phyloP scores from a whole-genome alignment of 1,140 invertebrate genomes.

The Cotesia typhae region DNA sequence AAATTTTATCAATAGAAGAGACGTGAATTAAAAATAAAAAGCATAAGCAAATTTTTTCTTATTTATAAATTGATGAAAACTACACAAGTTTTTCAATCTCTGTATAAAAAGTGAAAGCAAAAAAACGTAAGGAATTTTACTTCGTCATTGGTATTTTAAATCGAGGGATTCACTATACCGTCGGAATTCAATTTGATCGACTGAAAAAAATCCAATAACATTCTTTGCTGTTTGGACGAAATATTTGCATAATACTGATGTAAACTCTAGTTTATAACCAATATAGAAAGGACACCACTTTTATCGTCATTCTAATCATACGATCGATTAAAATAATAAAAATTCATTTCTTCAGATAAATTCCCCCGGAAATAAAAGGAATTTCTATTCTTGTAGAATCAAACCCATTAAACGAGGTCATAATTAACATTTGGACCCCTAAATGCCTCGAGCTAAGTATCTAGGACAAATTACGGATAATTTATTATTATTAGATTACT shows the following conservation, averaged over 20 bases:
- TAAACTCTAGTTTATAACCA: conserved; percentile 12
- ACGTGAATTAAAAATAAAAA: too few species aligned
- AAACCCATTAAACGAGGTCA: too few species aligned
- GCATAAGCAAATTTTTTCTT: too few species aligned
- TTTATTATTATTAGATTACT: too few species aligned
- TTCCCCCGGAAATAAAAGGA: too few species aligned
- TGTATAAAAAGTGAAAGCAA: conserved; percentile 19
- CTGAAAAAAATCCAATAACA: conserved; percentile 62
- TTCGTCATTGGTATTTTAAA: conserved; percentile 45
- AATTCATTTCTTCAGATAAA: too few species aligned
- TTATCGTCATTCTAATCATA: conserved; percentile 2
- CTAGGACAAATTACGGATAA: too few species aligned
- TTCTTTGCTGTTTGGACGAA: conserved; percentile 45
- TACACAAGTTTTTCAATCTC: conserved; percentile 30
- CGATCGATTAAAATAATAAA: not conserved
- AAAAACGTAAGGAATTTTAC: conserved; percentile 45
- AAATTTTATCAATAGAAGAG: too few species aligned
- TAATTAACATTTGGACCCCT: too few species aligned
- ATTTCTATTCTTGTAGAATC: too few species aligned
- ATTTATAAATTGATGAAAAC: not conserved
- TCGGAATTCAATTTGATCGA: conserved; percentile 59
- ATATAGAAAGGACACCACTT: conserved; percentile 3
- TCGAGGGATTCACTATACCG: conserved; percentile 50
- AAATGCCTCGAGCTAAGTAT: too few species aligned
- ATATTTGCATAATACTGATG: conserved; percentile 34